Evolutionary conservation across 2,797 vertebrate species (phyloP).

Genomic region (Cuniculus paca): DNA sequence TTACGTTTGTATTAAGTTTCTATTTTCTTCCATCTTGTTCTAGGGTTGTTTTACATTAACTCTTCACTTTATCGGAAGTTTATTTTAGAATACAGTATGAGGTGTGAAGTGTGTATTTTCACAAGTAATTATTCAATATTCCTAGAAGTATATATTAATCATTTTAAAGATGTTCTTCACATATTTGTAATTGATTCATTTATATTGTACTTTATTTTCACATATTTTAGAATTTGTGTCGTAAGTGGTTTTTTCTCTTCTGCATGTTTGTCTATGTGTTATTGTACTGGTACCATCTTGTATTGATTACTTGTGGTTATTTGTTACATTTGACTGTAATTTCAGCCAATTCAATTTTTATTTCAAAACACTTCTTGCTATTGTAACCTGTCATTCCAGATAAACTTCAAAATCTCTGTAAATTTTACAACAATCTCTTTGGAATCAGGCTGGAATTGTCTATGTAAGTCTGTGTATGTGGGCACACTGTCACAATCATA

Average conservation of each 20-base stretch:
- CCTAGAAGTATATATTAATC: background rate
- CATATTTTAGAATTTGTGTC: background rate
- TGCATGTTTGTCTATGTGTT: background rate
- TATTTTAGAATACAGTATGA: background rate
- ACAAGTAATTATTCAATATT: constrained; percentile 40
- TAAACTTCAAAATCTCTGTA: constrained; percentile 26
- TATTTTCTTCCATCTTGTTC: constrained; percentile 24
- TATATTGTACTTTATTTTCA: background rate
- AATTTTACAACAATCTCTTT: background rate
- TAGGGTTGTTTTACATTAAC: background rate
- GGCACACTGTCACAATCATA: background rate
- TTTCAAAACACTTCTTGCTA: background rate
- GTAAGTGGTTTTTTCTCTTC: background rate
- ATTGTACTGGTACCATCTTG: background rate
- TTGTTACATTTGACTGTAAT: background rate
- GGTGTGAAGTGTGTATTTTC: background rate
- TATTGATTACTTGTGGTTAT: background rate
- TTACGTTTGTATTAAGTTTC: background rate
- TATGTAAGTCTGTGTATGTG: background rate
- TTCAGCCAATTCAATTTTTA: background rate
- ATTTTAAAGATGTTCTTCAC: background rate
- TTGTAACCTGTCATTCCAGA: background rate
- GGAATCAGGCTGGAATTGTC: background rate
- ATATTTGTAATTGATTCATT: constrained; percentile 7
- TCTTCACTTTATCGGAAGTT: background rate